Evolutionary conservation across 2,113 vertebrate species (phyloP).

Genomic region (Chamaetylas fuelleborni): DNA sequence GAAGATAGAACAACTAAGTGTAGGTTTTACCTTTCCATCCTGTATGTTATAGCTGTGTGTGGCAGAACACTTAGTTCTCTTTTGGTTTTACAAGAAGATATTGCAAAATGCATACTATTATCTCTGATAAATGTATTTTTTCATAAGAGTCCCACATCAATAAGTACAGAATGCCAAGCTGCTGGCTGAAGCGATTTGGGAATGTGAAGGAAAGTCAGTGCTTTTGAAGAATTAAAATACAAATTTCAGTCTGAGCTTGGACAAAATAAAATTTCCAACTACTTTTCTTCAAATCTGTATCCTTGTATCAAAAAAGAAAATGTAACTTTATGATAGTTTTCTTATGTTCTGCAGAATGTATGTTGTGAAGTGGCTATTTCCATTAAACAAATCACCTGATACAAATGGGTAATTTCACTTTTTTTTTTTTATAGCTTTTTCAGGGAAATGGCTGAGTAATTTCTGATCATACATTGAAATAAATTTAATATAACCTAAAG

Average conservation of each 20-base stretch:
- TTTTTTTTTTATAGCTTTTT: background rate
- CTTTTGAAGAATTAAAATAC: background rate
- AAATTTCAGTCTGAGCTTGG: background rate
- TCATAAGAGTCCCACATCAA: accelerated
- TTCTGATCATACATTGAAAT: background rate
- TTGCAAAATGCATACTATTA: background rate
- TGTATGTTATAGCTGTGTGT: background rate
- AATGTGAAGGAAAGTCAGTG: background rate
- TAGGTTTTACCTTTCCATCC: background rate
- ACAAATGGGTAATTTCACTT: background rate
- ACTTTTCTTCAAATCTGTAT: background rate
- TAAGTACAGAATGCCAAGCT: background rate
- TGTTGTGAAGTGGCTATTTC: background rate
- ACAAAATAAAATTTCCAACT: background rate
- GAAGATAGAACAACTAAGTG: background rate
- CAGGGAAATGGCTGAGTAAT: background rate
- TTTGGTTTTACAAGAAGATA: background rate
- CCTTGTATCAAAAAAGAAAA: background rate
- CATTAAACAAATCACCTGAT: background rate
- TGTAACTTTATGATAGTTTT: background rate
- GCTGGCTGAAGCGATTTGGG: background rate
- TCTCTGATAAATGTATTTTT: background rate
- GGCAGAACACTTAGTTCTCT: background rate
- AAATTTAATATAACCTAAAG: background rate
- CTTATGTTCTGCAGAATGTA: background rate